Evolutionary conservation across 2,113 vertebrate species (phyloP).

Genomic region (Cygnus buccinator): DNA sequence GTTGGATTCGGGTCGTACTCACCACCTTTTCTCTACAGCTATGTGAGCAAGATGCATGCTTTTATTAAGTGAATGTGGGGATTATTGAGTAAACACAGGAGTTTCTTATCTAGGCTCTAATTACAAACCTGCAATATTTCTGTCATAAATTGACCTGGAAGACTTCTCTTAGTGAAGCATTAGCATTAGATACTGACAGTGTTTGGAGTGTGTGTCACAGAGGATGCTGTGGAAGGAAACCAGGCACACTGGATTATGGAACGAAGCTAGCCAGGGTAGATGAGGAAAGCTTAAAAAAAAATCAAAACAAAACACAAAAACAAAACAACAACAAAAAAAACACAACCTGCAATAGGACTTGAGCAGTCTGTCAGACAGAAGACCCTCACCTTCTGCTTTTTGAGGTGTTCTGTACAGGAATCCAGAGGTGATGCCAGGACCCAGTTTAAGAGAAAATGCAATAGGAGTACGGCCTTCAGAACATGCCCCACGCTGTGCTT

Average conservation of each 20-base stretch:
- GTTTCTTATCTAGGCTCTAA: neutral
- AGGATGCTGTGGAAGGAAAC: neutral
- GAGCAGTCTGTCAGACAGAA: neutral
- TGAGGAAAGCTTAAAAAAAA: neutral
- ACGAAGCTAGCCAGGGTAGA: neutral
- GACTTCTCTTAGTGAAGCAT: neutral
- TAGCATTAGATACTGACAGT: conserved; percentile 21
- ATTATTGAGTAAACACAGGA: conserved; percentile 15
- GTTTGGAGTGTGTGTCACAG: neutral
- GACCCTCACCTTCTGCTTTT: neutral
- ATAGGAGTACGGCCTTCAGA: neutral
- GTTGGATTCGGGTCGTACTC: neutral
- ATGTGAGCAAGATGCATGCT: neutral
- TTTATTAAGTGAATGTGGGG: neutral
- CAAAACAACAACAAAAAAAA: neutral
- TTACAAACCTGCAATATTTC: conserved; percentile 41
- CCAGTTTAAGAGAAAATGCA: neutral
- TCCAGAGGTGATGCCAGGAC: neutral
- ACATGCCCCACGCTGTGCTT: neutral
- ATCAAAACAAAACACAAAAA: too few species aligned
- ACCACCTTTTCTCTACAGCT: neutral
- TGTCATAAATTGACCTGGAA: conserved; percentile 36
- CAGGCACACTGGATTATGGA: neutral
- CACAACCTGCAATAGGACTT: neutral
- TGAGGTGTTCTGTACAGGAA: accelerated